phyloP scores from a whole-genome alignment of 1,140 invertebrate species.

The Stenopsyche tienmushanensis region DNA sequence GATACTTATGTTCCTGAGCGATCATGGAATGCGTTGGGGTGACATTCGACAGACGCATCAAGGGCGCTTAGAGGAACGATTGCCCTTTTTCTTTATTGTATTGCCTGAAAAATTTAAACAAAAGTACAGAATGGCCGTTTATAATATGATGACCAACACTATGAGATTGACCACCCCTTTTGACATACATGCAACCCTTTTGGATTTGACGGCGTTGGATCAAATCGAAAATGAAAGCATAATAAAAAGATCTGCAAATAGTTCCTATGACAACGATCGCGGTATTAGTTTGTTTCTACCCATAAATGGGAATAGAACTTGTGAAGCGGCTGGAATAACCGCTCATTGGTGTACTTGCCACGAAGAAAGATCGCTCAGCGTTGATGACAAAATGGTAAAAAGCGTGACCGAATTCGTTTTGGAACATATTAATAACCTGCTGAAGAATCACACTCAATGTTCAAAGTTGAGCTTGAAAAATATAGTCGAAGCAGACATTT shows the following conservation, averaged over 20 bases:
- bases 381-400: slow-evolving; percentile 48
- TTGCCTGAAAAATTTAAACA: slow-evolving; percentile 67
- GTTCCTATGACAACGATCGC: slow-evolving; percentile 58
- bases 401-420: slow-evolving; percentile 54
- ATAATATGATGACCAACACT: slow-evolving; percentile 65
- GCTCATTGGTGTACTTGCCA: slow-evolving; percentile 80
- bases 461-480: slow-evolving; percentile 55
- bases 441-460: slow-evolving; percentile 62
- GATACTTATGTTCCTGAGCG: slow-evolving; percentile 73
- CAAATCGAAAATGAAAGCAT: slow-evolving; percentile 48
- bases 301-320: slow-evolving; percentile 67
- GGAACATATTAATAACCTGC: slow-evolving; percentile 55
- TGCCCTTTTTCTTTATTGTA: slow-evolving; percentile 76
- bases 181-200: slow-evolving; percentile 66
- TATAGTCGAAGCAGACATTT: slow-evolving; percentile 57
- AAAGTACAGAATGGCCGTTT: slow-evolving; percentile 56
- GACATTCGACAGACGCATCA: slow-evolving; percentile 66
- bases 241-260: slow-evolving; percentile 44
- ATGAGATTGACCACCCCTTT: slow-evolving; percentile 69
- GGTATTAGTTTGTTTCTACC: slow-evolving; percentile 69
- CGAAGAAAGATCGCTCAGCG: slow-evolving; percentile 52
- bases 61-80: slow-evolving; percentile 80
- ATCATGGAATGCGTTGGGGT: slow-evolving; percentile 84
- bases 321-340: slow-evolving; percentile 67
- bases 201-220: slow-evolving; percentile 55